A percentile compares a stretch with the other conserved stretches of the same genome.
Evolutionary conservation across 2,113 vertebrate genomes (phyloP).

Genomic region (Cairina moschata): DNA sequence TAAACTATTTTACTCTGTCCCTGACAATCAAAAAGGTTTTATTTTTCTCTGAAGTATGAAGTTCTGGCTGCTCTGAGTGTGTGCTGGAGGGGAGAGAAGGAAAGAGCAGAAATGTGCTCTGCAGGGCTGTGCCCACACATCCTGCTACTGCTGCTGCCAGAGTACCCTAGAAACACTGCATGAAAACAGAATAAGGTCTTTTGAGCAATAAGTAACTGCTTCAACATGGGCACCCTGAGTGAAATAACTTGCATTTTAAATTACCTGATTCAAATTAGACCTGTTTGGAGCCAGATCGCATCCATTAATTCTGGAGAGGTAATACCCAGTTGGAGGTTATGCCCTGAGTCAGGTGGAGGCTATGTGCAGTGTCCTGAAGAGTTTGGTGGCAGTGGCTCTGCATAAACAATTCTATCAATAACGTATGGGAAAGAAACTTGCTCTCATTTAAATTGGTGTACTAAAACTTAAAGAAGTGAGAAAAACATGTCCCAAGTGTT

Average conservation of each 20-base stretch:
- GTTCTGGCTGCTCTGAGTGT: not conserved
- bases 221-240: not conserved
- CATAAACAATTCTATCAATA: not conserved
- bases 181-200: not conserved
- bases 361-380: not conserved
- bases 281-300: not conserved
- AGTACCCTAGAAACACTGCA: not conserved
- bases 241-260: conserved; percentile 10
- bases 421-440: not conserved
- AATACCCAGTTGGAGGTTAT: not conserved
- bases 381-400: not conserved
- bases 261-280: not conserved
- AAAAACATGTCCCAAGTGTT: not conserved
- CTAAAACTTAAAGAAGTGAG: not conserved
- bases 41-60: not conserved
- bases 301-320: not conserved
- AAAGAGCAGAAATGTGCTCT: not conserved
- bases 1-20: not conserved
- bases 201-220: not conserved
- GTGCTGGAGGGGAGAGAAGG: not conserved
- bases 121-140: not conserved
- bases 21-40: not conserved
- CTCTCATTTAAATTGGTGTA: not conserved
- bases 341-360: not conserved
- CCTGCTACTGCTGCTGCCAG: not conserved